These are phyloP conservation scores for Sesia apiformis DNA, from an alignment of 2,888 invertebrate species.

Conservation along the genomic window DNA sequence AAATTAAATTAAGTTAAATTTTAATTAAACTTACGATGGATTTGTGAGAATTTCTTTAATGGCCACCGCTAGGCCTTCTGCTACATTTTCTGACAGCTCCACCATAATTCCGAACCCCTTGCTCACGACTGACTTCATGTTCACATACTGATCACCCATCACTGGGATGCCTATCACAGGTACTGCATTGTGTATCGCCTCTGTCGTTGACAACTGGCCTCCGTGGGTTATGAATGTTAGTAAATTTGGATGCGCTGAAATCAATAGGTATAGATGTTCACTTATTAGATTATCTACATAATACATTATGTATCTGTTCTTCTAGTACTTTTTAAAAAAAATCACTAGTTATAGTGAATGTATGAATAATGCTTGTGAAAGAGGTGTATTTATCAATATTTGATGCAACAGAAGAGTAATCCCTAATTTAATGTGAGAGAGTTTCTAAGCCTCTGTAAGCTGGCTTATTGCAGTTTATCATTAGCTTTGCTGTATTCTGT, in stretches of 20 bases:
- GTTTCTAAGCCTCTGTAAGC: no score
- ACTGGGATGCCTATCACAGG: constrained; percentile 49
- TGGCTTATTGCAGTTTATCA: no score
- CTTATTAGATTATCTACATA: not conserved
- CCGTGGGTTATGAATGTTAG: constrained; percentile 51
- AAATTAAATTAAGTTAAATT: not conserved
- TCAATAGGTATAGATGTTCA: not conserved
- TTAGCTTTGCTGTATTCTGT: no score
- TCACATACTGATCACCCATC: constrained; percentile 40
- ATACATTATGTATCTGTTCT: no score
- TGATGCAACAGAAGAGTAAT: no score
- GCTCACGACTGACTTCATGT: constrained; percentile 31
- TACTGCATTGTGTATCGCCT: constrained; percentile 49
- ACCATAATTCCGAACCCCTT: constrained; percentile 41
- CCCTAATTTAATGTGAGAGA: no score
- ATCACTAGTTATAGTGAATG: no score
- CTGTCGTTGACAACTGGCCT: constrained; percentile 48
- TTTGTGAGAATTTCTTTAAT: constrained; percentile 40
- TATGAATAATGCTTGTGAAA: no score
- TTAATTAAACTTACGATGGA: constrained; percentile 22
- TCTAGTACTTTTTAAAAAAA: no score
- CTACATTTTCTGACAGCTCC: constrained; percentile 26
- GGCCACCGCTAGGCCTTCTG: constrained; percentile 23
- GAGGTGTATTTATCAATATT: no score
- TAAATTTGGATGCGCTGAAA: constrained; percentile 38